These are phyloP conservation scores for Leptarthrus brevirostris DNA, from an alignment of 2,888 invertebrate genomes.

Conservation along the genomic window DNA sequence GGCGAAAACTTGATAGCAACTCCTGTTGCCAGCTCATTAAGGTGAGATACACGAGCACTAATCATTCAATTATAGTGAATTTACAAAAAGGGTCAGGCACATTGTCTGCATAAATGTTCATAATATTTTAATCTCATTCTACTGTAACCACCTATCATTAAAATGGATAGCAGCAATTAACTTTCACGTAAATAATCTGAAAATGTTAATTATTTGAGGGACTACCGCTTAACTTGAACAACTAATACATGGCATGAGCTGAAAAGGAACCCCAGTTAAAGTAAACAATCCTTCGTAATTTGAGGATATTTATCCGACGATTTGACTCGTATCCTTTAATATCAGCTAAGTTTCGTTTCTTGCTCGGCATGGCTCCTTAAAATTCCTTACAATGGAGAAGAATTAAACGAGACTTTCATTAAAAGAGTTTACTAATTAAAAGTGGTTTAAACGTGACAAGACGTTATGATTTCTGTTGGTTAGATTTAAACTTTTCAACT, in stretches of 20 bases:
- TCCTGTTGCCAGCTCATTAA: too few relatives aligned
- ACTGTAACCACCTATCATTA: not conserved
- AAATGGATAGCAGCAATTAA: slow-evolving; percentile 31
- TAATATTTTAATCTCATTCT: not conserved
- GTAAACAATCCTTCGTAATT: slow-evolving; percentile 19
- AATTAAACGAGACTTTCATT: not conserved
- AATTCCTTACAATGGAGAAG: not conserved
- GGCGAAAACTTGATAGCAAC: too few relatives aligned
- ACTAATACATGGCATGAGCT: not conserved
- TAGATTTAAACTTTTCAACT: not conserved
- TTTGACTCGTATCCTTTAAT: not conserved
- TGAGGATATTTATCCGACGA: slow-evolving; percentile 5
- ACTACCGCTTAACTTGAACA: slow-evolving; percentile 16
- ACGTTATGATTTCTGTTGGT: not conserved
- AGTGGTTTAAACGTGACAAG: slow-evolving; percentile 31
- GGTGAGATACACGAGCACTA: too few relatives aligned
- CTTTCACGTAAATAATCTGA: slow-evolving; percentile 19
- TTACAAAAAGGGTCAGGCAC: not conserved
- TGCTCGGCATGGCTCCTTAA: not conserved
- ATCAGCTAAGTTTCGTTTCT: not conserved
- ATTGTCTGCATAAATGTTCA: not conserved
- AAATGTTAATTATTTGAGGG: slow-evolving; percentile 21
- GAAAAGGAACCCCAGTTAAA: not conserved
- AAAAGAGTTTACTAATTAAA: slow-evolving; percentile 8
- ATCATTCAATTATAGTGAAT: not conserved